Evolutionary conservation across 1,140 invertebrate genomes (phyloP).

Genomic region (Lethrus apterus): DNA sequence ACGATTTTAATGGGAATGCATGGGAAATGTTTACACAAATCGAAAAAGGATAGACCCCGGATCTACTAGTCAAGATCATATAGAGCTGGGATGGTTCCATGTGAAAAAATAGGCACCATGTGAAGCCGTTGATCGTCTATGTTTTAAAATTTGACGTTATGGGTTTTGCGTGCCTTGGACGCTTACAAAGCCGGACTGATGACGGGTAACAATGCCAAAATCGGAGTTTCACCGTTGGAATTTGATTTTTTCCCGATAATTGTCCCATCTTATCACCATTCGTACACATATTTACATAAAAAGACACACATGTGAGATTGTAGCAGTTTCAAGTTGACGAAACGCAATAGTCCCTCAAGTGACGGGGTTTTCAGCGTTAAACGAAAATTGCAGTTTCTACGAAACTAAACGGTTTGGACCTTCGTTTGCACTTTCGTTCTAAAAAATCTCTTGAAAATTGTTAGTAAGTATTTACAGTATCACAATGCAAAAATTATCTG

Average conservation of each 20-base stretch:
- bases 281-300: constrained; percentile 18
- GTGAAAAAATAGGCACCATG: no score
- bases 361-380: constrained; percentile 5
- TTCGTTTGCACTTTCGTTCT: neutral
- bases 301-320: constrained; percentile 29
- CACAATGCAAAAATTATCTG: constrained; percentile 26
- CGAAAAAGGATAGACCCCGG: no score
- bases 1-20: no score
- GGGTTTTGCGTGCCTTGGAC: neutral
- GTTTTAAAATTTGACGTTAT: neutral
- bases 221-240: no score
- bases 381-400: neutral
- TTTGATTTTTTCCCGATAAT: no score
- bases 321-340: neutral
- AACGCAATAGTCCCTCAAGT: constrained; percentile 1
- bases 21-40: no score
- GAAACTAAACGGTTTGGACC: neutral
- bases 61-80: no score
- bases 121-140: no score
- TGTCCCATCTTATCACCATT: no score
- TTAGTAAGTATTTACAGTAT: constrained; percentile 30
- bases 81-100: no score
- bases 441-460: constrained; percentile 1
- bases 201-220: no score
- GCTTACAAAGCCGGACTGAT: no score